Percentiles rank a stretch among this genome's conserved stretches.
phyloP scores from a whole-genome alignment of 1,140 invertebrate species.

The Brachionus paranguensis region DNA sequence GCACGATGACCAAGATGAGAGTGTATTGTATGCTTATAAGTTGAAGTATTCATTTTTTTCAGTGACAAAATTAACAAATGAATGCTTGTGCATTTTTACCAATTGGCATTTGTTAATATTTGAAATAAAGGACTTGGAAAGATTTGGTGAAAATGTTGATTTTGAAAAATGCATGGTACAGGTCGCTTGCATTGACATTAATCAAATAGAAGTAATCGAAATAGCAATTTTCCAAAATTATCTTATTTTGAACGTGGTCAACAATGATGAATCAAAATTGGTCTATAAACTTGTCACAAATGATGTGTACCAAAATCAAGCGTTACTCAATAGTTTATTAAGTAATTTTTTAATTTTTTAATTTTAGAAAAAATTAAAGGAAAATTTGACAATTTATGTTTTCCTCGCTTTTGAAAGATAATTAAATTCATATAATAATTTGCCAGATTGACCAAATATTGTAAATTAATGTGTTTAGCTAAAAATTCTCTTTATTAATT shows the following conservation, averaged over 20 bases:
- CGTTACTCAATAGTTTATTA: background rate
- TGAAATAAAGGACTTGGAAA: background rate
- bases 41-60: background rate
- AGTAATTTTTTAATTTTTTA: background rate
- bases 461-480: too few relatives aligned
- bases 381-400: too few relatives aligned
- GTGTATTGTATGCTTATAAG: background rate
- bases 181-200: background rate
- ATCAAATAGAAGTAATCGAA: slow-evolving; percentile 29
- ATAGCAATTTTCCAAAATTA: background rate
- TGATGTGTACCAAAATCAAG: slow-evolving; percentile 9
- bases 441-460: too few relatives aligned
- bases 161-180: slow-evolving; percentile 1
- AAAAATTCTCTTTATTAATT: too few relatives aligned
- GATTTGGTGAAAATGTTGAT: background rate
- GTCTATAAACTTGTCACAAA: background rate
- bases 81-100: slow-evolving; percentile 16
- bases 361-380: background rate
- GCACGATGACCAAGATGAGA: background rate
- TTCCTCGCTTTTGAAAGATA: too few relatives aligned
- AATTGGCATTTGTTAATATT: slow-evolving; percentile 11
- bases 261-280: background rate
- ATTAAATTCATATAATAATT: too few relatives aligned
- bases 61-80: background rate
- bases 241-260: background rate